A percentile compares a stretch with the other conserved stretches of the same genome.
phyloP scores from a whole-genome alignment of 2,113 vertebrate genomes.

The Morone saxatilis region DNA sequence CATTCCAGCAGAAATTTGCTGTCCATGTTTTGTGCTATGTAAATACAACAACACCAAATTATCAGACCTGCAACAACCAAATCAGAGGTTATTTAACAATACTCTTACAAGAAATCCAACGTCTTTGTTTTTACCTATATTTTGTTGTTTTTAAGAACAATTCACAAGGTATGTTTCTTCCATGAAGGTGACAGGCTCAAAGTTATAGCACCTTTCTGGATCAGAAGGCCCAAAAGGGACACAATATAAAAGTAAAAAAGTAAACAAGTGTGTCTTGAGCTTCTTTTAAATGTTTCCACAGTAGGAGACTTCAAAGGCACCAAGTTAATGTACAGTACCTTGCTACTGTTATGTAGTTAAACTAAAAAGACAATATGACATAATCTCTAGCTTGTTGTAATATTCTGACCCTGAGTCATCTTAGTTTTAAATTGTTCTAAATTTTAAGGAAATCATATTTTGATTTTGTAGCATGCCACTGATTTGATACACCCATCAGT shows the following conservation, averaged over 20 bases:
- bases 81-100: not conserved
- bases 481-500: not conserved
- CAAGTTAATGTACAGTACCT: not conserved
- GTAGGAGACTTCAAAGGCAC: constrained; percentile 1
- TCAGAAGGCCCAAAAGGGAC: not conserved
- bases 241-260: not conserved
- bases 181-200: not conserved
- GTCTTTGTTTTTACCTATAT: not conserved
- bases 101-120: not conserved
- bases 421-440: not conserved
- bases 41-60: not conserved
- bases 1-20: too few species aligned
- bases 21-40: not conserved
- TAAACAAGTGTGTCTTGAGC: not conserved
- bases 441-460: not conserved
- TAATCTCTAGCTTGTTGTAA: not conserved
- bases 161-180: not conserved
- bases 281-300: not conserved
- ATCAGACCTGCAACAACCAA: not conserved
- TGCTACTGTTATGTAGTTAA: too few species aligned
- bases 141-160: not conserved
- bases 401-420: not conserved
- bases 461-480: not conserved
- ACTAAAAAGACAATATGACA: not conserved
- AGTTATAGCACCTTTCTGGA: not conserved